phyloP scores from a whole-genome alignment of 1,140 invertebrate genomes.

The Anadara kagoshimensis region DNA sequence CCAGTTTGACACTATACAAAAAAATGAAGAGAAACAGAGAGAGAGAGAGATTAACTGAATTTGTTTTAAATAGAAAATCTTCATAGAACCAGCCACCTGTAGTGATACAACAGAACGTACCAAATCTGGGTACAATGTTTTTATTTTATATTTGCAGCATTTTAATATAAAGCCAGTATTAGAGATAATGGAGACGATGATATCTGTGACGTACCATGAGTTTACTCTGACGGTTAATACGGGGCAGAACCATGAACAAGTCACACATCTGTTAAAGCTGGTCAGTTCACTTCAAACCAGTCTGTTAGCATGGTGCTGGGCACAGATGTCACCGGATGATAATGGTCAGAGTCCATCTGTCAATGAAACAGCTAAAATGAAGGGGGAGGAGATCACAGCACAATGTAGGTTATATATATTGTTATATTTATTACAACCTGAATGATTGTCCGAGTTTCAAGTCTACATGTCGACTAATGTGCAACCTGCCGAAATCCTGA shows the following conservation, averaged over 20 bases:
- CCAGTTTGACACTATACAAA: no score
- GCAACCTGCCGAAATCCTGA: no score
- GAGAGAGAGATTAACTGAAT: no score
- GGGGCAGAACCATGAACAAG: constrained; percentile 52
- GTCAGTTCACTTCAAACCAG: constrained; percentile 68
- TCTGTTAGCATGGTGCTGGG: constrained; percentile 66
- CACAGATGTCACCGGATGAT: constrained; percentile 55
- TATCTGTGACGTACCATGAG: constrained; percentile 68
- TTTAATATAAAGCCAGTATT: constrained; percentile 58
- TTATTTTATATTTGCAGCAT: constrained; percentile 49
- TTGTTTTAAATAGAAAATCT: no score
- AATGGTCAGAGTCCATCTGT: constrained; percentile 14
- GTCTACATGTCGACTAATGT: no score
- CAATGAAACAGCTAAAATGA: constrained; percentile 38
- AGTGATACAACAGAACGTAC: background rate
- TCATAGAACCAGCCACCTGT: no score
- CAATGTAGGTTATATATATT: constrained; percentile 48
- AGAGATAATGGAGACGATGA: constrained; percentile 68
- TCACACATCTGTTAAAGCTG: constrained; percentile 66
- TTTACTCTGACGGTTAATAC: constrained; percentile 43
- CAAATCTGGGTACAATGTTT: background rate
- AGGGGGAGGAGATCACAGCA: constrained; percentile 45
- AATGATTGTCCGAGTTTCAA: no score
- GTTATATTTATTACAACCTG: no score
- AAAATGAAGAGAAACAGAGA: no score